These are phyloP conservation scores for Alentia gelatinosa DNA, from an alignment of 2,888 invertebrate species.

Conservation along the genomic window DNA sequence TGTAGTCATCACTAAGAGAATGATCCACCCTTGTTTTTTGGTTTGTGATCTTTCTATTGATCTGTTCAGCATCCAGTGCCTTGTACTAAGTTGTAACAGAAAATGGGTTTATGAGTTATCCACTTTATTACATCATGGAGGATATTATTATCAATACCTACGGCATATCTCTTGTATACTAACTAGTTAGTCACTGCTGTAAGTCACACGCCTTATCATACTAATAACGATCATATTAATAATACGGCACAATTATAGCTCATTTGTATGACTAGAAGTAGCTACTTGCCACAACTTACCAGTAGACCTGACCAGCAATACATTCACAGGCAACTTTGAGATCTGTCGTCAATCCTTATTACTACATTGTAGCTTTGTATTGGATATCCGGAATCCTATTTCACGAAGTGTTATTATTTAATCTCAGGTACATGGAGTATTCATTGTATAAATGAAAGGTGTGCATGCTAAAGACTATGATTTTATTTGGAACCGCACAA, in stretches of 20 bases:
- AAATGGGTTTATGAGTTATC: constrained; percentile 48
- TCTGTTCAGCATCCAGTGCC: constrained; percentile 54
- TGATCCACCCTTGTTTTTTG: constrained; percentile 13
- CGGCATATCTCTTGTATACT: constrained; percentile 52
- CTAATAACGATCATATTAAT: constrained; percentile 6
- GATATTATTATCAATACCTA: constrained; percentile 35
- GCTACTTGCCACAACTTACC: constrained; percentile 51
- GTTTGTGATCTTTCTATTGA: constrained; percentile 19
- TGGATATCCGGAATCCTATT: constrained; percentile 31
- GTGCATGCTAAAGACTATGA: constrained; percentile 54
- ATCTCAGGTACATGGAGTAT: constrained; percentile 51
- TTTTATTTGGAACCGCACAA: constrained; percentile 52
- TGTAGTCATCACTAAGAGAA: not conserved
- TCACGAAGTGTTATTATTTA: constrained; percentile 53
- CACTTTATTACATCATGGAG: constrained; percentile 22
- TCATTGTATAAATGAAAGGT: constrained; percentile 50
- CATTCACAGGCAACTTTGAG: constrained; percentile 24
- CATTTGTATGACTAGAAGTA: constrained; percentile 44
- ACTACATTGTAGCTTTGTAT: constrained; percentile 45
- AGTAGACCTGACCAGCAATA: constrained; percentile 50
- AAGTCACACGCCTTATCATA: constrained; percentile 48
- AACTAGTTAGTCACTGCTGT: constrained; percentile 53
- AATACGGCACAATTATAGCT: constrained; percentile 29
- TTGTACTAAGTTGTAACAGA: constrained; percentile 36
- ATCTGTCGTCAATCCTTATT: constrained; percentile 23